phyloP scores from a whole-genome alignment of 2,797 vertebrate species.

The Cryptoblepharus egeriae region DNA sequence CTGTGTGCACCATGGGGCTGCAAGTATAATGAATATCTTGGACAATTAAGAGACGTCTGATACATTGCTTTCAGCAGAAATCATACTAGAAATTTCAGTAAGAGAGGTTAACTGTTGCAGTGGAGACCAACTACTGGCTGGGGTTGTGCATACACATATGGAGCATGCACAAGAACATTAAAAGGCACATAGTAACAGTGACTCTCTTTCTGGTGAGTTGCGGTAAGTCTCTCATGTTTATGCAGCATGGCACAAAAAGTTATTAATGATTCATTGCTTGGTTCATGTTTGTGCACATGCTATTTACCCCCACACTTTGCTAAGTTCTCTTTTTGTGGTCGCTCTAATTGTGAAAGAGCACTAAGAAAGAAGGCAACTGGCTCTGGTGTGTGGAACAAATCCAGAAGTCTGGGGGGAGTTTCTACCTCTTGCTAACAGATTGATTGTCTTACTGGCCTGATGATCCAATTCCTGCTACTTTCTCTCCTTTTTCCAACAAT shows the following conservation, averaged over 20 bases:
- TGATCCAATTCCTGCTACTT: neutral
- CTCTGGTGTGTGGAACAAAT: neutral
- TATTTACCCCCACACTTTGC: neutral
- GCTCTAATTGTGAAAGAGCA: neutral
- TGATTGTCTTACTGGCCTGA: conserved; percentile 1
- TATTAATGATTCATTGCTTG: neutral
- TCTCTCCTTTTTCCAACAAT: neutral
- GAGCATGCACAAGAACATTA: no score
- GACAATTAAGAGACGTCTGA: neutral
- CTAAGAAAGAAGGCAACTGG: neutral
- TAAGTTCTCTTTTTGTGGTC: neutral
- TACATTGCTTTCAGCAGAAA: neutral
- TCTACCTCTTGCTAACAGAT: neutral
- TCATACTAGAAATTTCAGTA: neutral
- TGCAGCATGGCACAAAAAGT: neutral
- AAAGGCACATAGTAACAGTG: neutral
- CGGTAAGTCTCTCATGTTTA: neutral
- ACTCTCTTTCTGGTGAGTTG: neutral
- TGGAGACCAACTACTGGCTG: neutral
- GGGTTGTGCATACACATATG: neutral
- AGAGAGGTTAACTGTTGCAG: neutral
- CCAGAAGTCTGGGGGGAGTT: neutral
- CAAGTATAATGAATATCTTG: no score
- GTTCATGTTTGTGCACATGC: neutral
- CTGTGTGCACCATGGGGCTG: neutral